phyloP scores from a whole-genome alignment of 1,140 invertebrate species.

The Listronotus bonariensis region DNA sequence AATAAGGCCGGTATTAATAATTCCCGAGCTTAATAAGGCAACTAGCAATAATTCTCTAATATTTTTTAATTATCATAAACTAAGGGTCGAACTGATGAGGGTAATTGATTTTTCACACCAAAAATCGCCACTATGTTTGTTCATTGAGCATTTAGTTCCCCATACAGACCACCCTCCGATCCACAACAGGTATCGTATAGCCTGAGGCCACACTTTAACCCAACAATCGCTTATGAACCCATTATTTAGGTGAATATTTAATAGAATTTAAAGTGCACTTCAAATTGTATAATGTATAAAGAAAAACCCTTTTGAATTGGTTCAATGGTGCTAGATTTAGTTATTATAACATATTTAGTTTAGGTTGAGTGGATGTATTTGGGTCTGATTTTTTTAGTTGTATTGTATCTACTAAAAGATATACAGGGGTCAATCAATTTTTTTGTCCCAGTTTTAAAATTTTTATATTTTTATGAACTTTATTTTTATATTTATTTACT shows the following conservation, averaged over 20 bases:
- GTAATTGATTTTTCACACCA: slow-evolving; percentile 40
- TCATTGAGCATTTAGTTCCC: slow-evolving; percentile 20
- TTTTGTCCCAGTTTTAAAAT: no score
- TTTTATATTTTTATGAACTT: not conserved
- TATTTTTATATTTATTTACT: no score
- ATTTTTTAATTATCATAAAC: slow-evolving; percentile 7
- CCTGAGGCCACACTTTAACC: slow-evolving; percentile 29
- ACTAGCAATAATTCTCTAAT: no score
- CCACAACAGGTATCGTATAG: slow-evolving; percentile 38
- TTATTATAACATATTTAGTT: slow-evolving; percentile 19
- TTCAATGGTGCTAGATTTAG: slow-evolving; percentile 10
- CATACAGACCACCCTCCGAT: slow-evolving; percentile 17
- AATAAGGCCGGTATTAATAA: no score
- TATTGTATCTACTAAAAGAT: no score
- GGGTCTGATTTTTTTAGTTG: no score
- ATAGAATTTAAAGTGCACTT: slow-evolving; percentile 30
- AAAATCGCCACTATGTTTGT: slow-evolving; percentile 30
- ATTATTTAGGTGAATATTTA: slow-evolving; percentile 35
- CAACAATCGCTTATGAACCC: slow-evolving; percentile 31
- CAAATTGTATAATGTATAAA: slow-evolving; percentile 26
- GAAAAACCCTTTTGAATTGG: slow-evolving; percentile 14
- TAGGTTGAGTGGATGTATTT: slow-evolving; percentile 1
- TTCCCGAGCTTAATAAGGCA: no score
- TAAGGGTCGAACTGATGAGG: slow-evolving; percentile 24
- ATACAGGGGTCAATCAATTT: no score